These are phyloP conservation scores for Colossoma macropomum DNA, from an alignment of 2,113 vertebrate species.

Conservation along the genomic window DNA sequence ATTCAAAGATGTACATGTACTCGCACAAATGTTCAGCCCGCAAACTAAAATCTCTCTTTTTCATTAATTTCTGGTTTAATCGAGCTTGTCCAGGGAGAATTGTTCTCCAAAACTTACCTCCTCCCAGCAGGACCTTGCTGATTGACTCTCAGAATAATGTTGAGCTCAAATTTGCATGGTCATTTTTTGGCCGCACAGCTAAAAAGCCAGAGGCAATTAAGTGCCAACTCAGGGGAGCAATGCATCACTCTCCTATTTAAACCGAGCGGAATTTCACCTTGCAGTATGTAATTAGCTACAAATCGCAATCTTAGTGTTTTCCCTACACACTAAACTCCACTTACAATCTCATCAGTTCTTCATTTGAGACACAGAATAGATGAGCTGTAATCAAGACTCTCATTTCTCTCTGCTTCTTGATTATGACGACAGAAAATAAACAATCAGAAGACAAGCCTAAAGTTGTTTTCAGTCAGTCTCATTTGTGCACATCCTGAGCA, in stretches of 20 bases:
- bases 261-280: slow-evolving; percentile 19
- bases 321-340: slow-evolving; percentile 28
- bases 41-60: background rate
- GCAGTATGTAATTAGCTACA: slow-evolving; percentile 39
- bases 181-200: slow-evolving; percentile 4
- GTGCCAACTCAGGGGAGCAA: slow-evolving; percentile 22
- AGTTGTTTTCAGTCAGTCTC: background rate
- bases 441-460: background rate
- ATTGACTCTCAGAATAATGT: slow-evolving; percentile 22
- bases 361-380: slow-evolving; percentile 27
- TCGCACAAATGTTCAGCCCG: background rate
- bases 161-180: slow-evolving; percentile 31
- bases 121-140: background rate
- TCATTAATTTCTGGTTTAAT: background rate
- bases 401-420: slow-evolving; percentile 25
- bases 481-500: background rate
- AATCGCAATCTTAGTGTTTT: slow-evolving; percentile 42
- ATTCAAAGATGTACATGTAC: background rate
- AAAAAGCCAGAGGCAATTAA: slow-evolving; percentile 40
- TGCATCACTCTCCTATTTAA: slow-evolving; percentile 39
- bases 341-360: slow-evolving; percentile 49
- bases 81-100: background rate
- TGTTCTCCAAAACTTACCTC: slow-evolving; percentile 15
- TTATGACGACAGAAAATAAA: slow-evolving; percentile 35
- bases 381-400: slow-evolving; percentile 39